Evolutionary conservation across 2,888 invertebrate species (phyloP).

Genomic region (Cremastobaeus sp.): DNA sequence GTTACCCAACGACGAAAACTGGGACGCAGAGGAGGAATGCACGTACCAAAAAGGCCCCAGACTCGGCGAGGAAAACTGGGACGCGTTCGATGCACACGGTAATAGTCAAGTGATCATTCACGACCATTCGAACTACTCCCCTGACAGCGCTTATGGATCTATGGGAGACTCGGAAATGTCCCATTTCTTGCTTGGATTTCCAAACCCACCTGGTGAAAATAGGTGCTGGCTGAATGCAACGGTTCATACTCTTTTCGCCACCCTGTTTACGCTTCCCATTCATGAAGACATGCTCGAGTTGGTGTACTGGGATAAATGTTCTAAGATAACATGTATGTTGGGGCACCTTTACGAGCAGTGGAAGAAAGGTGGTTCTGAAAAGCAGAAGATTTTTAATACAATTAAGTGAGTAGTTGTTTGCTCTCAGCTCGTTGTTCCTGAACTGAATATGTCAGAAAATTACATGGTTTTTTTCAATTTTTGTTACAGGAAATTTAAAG

Average conservation of each 20-base stretch:
- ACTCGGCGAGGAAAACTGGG: conserved; percentile 16
- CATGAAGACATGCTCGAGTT: conserved; percentile 63
- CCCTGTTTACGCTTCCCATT: conserved; percentile 66
- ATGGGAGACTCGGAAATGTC: conserved; percentile 61
- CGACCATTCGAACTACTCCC: conserved; percentile 55
- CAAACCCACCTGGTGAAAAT: conserved; percentile 73
- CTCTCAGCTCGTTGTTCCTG: too few species aligned
- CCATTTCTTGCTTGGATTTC: conserved; percentile 70
- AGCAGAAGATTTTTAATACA: conserved; percentile 63
- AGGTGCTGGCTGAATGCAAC: conserved; percentile 74
- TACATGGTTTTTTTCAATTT: background rate
- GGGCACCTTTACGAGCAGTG: conserved; percentile 66
- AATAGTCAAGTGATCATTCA: conserved; percentile 31
- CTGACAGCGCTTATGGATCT: conserved; percentile 58
- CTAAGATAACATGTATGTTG: conserved; percentile 65
- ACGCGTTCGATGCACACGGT: background rate
- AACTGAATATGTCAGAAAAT: too few species aligned
- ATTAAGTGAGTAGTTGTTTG: conserved; percentile 68
- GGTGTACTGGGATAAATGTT: conserved; percentile 57
- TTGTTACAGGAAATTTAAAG: conserved; percentile 65
- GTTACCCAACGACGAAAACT: conserved; percentile 19
- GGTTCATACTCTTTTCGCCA: conserved; percentile 70
- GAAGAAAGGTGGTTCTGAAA: conserved; percentile 64
- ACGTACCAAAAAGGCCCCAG: background rate
- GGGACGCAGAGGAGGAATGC: conserved; percentile 11